These are phyloP conservation scores for Phrixothrix hirtus DNA, from an alignment of 2,888 invertebrate genomes.

Conservation along the genomic window DNA sequence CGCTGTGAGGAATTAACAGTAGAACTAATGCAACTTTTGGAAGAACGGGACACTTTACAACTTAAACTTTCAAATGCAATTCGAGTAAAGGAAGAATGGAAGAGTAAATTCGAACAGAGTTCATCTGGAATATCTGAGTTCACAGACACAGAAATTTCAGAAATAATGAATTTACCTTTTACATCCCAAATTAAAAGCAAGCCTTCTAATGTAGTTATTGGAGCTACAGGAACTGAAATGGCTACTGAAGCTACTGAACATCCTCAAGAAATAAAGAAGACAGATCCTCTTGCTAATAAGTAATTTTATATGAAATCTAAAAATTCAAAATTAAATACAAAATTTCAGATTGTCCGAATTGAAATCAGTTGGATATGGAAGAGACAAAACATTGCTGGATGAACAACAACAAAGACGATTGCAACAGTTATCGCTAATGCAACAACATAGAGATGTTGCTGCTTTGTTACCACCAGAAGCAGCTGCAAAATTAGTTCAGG, in stretches of 20 bases:
- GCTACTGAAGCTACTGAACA: slow-evolving; percentile 45
- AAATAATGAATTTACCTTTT: too few relatives aligned
- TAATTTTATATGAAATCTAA: too few relatives aligned
- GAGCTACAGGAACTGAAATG: slow-evolving; percentile 45
- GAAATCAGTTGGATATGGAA: slow-evolving; percentile 72
- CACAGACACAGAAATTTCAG: neutral
- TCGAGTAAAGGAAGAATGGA: slow-evolving; percentile 69
- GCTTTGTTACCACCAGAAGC: slow-evolving; percentile 71
- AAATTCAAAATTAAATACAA: too few relatives aligned
- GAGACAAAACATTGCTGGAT: slow-evolving; percentile 74
- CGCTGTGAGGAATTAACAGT: slow-evolving; percentile 84
- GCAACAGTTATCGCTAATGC: slow-evolving; percentile 74
- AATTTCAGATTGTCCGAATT: slow-evolving; percentile 70
- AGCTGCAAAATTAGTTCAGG: slow-evolving; percentile 67
- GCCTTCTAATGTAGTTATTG: slow-evolving; percentile 42
- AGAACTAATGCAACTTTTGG: slow-evolving; percentile 79
- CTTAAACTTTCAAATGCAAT: slow-evolving; percentile 80
- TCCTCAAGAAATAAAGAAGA: too few relatives aligned
- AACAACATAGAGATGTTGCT: slow-evolving; percentile 69
- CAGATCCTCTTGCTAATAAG: slow-evolving; percentile 44
- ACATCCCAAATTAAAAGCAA: slow-evolving; percentile 39
- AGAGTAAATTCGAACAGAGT: slow-evolving; percentile 43
- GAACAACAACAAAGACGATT: slow-evolving; percentile 74
- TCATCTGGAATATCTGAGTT: neutral
- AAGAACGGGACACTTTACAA: slow-evolving; percentile 84